A percentile compares a stretch with the other conserved stretches of the same genome.
Conservation (phyloP, 2,888 invertebrate genomes). For the Lutraria lutraria region DNA sequence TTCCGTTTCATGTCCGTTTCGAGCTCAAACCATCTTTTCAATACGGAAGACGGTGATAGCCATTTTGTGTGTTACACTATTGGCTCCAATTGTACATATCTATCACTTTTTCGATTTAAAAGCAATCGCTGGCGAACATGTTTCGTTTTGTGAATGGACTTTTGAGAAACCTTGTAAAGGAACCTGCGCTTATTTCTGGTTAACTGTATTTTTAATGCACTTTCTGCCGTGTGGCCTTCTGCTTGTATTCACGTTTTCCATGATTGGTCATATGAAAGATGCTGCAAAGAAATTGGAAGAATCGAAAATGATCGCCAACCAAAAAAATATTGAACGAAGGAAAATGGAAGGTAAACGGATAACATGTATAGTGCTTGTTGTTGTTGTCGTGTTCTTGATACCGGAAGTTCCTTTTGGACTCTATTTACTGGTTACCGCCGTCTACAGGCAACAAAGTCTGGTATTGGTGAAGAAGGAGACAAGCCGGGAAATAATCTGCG, state of each 20-base stretch:
- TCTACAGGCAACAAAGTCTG: constrained; percentile 32
- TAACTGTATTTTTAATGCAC: constrained; percentile 48
- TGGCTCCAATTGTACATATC: constrained; percentile 51
- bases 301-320: constrained; percentile 44
- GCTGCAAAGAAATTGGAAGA: constrained; percentile 38
- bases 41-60: constrained; percentile 26
- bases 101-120: constrained; percentile 48
- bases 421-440: constrained; percentile 41
- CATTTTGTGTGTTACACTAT: constrained; percentile 43
- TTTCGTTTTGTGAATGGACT: constrained; percentile 36
- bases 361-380: constrained; percentile 58
- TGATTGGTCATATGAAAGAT: constrained; percentile 53
- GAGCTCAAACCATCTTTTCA: constrained; percentile 44
- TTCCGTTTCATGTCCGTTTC: constrained; percentile 60
- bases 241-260: constrained; percentile 48
- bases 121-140: constrained; percentile 23
- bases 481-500: constrained; percentile 44
- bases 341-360: constrained; percentile 54
- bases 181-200: constrained; percentile 51
- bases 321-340: constrained; percentile 40
- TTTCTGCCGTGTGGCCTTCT: constrained; percentile 64
- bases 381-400: constrained; percentile 61
- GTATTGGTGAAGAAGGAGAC: constrained; percentile 31
- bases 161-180: constrained; percentile 36
- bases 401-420: constrained; percentile 66